phyloP scores from a whole-genome alignment of 92 coral and sea anemone species.

The Bergia sp. region DNA sequence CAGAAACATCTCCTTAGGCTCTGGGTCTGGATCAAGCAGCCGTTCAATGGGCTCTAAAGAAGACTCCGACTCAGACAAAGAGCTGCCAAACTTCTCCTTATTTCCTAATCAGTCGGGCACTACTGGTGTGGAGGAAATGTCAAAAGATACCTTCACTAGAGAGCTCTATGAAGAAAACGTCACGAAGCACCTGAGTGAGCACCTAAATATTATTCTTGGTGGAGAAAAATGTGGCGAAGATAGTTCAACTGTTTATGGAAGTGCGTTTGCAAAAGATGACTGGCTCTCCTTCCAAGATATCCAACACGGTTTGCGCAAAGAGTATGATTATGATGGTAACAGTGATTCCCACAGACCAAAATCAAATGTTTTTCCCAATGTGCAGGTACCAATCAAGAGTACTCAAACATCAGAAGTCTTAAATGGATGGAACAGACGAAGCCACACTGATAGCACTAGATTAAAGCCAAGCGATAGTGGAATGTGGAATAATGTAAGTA shows the following conservation, averaged over 20 bases:
- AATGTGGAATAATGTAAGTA: not conserved
- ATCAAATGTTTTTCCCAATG: not conserved
- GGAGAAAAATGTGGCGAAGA: not conserved
- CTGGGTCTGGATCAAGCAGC: conserved; percentile 10
- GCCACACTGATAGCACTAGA: not conserved
- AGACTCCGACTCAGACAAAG: conserved; percentile 21
- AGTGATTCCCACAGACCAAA: not conserved
- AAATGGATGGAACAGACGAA: not conserved
- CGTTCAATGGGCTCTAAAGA: not conserved
- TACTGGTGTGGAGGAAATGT: not conserved
- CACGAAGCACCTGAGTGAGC: conserved; percentile 25
- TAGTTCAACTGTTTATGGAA: not conserved
- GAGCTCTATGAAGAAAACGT: conserved; percentile 35
- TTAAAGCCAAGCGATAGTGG: not conserved
- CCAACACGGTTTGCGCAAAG: not conserved
- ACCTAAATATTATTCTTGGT: conserved; percentile 23
- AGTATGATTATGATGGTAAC: not conserved
- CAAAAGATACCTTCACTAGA: conserved; percentile 7
- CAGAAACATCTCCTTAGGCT: not conserved
- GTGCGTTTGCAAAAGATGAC: not conserved
- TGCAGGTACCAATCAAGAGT: not conserved
- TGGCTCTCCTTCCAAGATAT: not conserved
- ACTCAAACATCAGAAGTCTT: not conserved
- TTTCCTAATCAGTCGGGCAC: conserved; percentile 8
- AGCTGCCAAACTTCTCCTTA: conserved; percentile 34